Evolutionary conservation across 2,888 invertebrate genomes (phyloP).

Genomic region (Andrena trimmerana): DNA sequence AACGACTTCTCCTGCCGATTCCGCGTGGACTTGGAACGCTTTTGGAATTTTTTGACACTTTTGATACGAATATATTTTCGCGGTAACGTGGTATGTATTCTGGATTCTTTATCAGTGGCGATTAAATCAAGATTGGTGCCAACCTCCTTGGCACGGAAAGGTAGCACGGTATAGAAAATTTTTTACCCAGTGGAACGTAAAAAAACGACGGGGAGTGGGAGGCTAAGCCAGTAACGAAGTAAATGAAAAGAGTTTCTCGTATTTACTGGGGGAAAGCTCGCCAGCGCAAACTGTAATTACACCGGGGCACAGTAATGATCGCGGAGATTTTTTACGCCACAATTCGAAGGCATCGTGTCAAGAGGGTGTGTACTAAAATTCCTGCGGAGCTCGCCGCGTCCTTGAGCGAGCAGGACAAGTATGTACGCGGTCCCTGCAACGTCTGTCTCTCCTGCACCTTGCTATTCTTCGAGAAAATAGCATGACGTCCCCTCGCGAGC

Average conservation of each 20-base stretch:
- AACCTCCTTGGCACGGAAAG: too few relatives aligned
- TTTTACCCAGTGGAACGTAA: too few relatives aligned
- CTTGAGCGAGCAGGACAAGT: neutral
- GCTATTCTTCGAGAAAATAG: neutral
- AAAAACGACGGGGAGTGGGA: too few relatives aligned
- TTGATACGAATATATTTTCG: too few relatives aligned
- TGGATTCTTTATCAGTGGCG: too few relatives aligned
- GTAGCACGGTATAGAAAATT: too few relatives aligned
- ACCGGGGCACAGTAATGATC: too few relatives aligned
- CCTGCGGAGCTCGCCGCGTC: neutral
- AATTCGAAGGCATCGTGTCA: neutral
- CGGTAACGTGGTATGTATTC: too few relatives aligned
- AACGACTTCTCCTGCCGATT: too few relatives aligned
- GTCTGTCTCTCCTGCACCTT: neutral
- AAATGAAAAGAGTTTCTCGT: neutral
- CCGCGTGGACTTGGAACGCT: too few relatives aligned
- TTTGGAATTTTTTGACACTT: too few relatives aligned
- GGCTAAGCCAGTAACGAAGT: neutral
- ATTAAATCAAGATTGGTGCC: too few relatives aligned
- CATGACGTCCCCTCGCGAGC: constrained; percentile 7
- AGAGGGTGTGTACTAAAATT: neutral
- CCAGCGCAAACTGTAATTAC: constrained; percentile 1
- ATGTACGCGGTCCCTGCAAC: neutral
- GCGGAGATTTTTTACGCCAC: neutral
- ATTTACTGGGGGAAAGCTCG: neutral